phyloP scores from a whole-genome alignment of 2,113 vertebrate genomes.

The Phalacrocorax pelagicus region DNA sequence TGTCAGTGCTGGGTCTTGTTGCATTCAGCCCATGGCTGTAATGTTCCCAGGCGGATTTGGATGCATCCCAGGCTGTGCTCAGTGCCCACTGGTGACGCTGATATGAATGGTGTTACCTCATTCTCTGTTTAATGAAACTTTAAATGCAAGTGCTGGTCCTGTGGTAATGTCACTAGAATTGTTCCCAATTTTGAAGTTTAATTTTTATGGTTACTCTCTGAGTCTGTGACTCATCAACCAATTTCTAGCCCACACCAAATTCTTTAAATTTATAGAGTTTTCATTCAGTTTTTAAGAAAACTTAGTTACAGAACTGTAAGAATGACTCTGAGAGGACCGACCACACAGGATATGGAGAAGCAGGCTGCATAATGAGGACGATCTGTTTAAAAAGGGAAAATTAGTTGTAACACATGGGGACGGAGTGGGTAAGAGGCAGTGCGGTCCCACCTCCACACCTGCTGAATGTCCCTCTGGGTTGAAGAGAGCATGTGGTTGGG shows the following conservation, averaged over 20 bases:
- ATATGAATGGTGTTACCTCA: neutral
- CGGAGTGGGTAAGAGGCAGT: neutral
- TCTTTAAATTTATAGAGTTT: neutral
- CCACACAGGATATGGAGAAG: neutral
- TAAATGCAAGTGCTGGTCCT: neutral
- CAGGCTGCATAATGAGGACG: neutral
- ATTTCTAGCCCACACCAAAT: slow-evolving; percentile 34
- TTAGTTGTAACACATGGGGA: neutral
- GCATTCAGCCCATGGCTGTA: neutral
- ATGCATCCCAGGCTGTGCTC: neutral
- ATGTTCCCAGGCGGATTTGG: neutral
- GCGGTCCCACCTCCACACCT: neutral
- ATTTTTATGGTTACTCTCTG: slow-evolving; percentile 41
- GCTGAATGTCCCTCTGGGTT: neutral
- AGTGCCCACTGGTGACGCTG: neutral
- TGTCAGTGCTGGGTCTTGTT: neutral
- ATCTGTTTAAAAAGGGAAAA: neutral
- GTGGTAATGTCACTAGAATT: slow-evolving; percentile 9
- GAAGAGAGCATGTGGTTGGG: neutral
- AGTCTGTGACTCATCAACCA: slow-evolving; percentile 34
- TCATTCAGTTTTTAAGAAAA: slow-evolving; percentile 29
- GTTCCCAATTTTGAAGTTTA: slow-evolving; percentile 28
- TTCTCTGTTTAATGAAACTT: slow-evolving; percentile 41
- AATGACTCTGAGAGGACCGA: neutral
- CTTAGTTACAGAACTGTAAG: neutral